phyloP scores from a whole-genome alignment of 2,797 vertebrate species.

The Sarcophilus harrisii region DNA sequence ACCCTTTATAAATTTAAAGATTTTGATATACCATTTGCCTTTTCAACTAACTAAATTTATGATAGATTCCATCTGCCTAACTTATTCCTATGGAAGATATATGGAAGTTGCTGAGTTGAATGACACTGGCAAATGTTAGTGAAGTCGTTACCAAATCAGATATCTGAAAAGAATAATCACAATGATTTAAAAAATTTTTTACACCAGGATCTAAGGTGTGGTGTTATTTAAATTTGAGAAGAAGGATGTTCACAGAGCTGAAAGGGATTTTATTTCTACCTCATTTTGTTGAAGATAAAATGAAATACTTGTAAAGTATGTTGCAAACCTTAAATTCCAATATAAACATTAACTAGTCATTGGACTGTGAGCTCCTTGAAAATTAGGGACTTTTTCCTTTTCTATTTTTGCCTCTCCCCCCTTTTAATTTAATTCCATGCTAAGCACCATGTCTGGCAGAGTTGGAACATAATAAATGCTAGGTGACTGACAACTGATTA shows the following conservation, averaged over 20 bases:
- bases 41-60: constrained; percentile 30
- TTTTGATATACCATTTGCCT: neutral
- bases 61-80: neutral
- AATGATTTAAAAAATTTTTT: neutral
- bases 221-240: neutral
- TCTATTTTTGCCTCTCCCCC: neutral
- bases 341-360: neutral
- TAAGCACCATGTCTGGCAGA: neutral
- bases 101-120: neutral
- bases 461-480: neutral
- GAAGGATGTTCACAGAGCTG: neutral
- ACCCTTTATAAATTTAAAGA: neutral
- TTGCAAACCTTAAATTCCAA: neutral
- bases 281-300: constrained; percentile 10
- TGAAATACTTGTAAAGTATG: neutral
- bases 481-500: neutral
- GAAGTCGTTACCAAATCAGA: neutral
- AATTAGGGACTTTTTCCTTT: neutral
- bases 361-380: neutral
- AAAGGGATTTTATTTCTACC: neutral
- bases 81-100: neutral
- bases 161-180: neutral
- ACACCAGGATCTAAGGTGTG: neutral
- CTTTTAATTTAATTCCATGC: neutral
- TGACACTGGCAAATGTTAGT: accelerated